Base-by-base conservation (phyloP, 2,113 vertebrate genomes). In the Saguinus imperator region DNA sequence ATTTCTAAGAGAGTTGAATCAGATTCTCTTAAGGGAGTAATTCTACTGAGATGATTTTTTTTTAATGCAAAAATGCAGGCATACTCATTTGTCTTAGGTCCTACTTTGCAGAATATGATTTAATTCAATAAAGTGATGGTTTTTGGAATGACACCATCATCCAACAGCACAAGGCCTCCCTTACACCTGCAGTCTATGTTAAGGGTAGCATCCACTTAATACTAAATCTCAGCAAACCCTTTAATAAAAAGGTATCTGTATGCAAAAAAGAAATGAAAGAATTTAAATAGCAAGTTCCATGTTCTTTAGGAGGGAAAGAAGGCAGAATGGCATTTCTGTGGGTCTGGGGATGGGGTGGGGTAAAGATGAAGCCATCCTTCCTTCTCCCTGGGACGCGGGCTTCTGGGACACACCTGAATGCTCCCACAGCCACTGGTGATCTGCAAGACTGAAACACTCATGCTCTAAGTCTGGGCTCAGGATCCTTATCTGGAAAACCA, bases 291-390 rank as follows among this genome's bases (percentile, higher is more conserved):
- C 32, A 48, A 48, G 45, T 35, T 20, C 35, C 16, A 13, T 23
- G 52, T 64, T 61, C 23, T 25, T 21, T 70, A 32, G 40, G 52
- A 55, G 14, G 8, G 25, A 40, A 12, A 25, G 37, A 57, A 27
- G 8, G 45, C 1, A 35, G 66, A 66, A 27, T 0, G 0, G 5
- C 6, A 45, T 70, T 48, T 40, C 52, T 20, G 1, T 8, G 50
- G 5, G 40, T 17, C 27, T 0, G 0, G n/a, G 40, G n/a, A 7
- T 10, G 1, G 21, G 32, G 7, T 0, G 17, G 37, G n/a, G 8
- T 27, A 3, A 2, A 48, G 11, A 52, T 3, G 20, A 55, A 92
- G 25, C 1, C 8, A 6, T 2, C 48, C 8, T 35, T 32, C 35
- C 76, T 55, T 27, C 43, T 9, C 35, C 9, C 50, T 13, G 66